Conservation (phyloP, 1,140 invertebrate species). For the Pissodes strobi region DNA sequence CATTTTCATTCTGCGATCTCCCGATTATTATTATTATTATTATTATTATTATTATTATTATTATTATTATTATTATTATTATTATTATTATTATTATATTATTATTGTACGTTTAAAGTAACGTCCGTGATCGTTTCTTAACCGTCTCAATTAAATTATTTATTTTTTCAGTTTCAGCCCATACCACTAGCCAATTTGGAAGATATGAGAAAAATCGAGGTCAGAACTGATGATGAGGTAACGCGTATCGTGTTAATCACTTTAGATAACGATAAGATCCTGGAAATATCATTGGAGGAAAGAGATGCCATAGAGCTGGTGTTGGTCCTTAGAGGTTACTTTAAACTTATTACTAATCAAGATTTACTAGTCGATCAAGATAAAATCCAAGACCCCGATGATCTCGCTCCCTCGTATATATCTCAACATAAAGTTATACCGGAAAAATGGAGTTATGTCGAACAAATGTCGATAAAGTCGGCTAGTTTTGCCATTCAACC, state of each 20-base stretch:
- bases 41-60: too few relatives aligned
- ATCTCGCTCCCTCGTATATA: constrained; percentile 74
- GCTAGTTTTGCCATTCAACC: constrained; percentile 61
- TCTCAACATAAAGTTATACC: constrained; percentile 78
- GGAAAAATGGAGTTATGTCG: constrained; percentile 78
- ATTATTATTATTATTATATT: too few relatives aligned
- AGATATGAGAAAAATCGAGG: constrained; percentile 72
- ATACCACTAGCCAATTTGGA: constrained; percentile 79
- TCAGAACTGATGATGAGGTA: constrained; percentile 74
- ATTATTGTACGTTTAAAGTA: too few relatives aligned
- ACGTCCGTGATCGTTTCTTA: too few relatives aligned
- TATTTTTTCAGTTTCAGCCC: constrained; percentile 62
- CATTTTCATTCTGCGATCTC: too few relatives aligned
- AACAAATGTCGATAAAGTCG: constrained; percentile 55
- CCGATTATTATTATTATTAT: too few relatives aligned
- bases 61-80: too few relatives aligned
- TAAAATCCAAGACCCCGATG: constrained; percentile 43
- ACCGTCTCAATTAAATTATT: constrained; percentile 12
- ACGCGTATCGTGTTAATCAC: constrained; percentile 68
- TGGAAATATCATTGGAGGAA: constrained; percentile 79
- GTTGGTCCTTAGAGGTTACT: constrained; percentile 78
- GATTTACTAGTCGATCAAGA: constrained; percentile 51
- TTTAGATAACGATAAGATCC: constrained; percentile 64
- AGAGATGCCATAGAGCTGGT: constrained; percentile 83
- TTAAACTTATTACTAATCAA: constrained; percentile 64